Conservation (phyloP, 2,888 invertebrate species). For the Drosophila anomelani region DNA sequence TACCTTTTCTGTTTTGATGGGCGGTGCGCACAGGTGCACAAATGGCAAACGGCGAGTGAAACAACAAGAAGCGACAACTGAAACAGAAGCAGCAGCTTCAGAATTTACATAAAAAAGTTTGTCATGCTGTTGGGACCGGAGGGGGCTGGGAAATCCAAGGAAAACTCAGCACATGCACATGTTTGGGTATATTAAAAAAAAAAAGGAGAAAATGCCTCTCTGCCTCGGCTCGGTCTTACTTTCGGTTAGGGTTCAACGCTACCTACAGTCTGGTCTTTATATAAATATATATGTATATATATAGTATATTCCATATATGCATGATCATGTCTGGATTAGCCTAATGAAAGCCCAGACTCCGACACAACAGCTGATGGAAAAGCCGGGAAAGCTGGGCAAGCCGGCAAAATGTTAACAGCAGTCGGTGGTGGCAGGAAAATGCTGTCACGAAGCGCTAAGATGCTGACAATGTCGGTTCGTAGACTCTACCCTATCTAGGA, state of each 20-base stretch:
- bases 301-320: constrained; percentile 60
- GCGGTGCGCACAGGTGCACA: constrained; percentile 64
- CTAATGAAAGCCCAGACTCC: constrained; percentile 72
- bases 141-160: background rate
- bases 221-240: background rate
- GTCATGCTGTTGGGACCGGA: constrained; percentile 46
- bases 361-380: constrained; percentile 51
- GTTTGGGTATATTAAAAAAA: constrained; percentile 47
- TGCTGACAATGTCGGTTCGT: constrained; percentile 48
- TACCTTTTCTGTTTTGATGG: constrained; percentile 10
- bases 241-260: constrained; percentile 17
- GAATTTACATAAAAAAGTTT: constrained; percentile 76
- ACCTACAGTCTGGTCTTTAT: constrained; percentile 7
- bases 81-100: constrained; percentile 48
- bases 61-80: constrained; percentile 45
- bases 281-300: constrained; percentile 4
- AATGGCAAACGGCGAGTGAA: constrained; percentile 56
- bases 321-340: constrained; percentile 82
- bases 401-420: constrained; percentile 44
- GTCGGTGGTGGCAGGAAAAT: constrained; percentile 33
- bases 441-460: constrained; percentile 54
- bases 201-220: constrained; percentile 14
- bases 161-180: constrained; percentile 14
- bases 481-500: background rate
- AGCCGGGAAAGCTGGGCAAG: constrained; percentile 9